These are phyloP conservation scores for Callipepla californica DNA, from an alignment of 2,113 vertebrate genomes.

Conservation along the genomic window DNA sequence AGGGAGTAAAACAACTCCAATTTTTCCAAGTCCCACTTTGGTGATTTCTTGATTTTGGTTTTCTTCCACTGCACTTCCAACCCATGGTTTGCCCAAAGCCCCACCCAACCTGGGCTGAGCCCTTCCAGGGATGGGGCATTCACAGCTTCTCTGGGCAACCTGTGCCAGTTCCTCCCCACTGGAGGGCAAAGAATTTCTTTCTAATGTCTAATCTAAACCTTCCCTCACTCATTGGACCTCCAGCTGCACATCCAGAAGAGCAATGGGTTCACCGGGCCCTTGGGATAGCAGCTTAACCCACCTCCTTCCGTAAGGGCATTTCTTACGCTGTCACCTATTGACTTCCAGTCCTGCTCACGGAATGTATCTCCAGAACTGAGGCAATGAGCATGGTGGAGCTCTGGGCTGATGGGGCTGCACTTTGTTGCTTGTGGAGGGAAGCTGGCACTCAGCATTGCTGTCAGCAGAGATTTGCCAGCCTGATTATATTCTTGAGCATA, in stretches of 20 bases:
- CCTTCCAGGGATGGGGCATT: not conserved
- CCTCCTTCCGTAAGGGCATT: not conserved
- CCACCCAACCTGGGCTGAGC: not conserved
- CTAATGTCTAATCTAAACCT: not conserved
- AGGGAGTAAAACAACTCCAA: not conserved
- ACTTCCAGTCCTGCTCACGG: not conserved
- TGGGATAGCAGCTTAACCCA: not conserved
- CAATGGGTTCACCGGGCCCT: rapidly evolving
- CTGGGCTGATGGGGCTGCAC: not conserved
- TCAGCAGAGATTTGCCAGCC: slow-evolving; percentile 37
- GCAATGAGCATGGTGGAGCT: rapidly evolving
- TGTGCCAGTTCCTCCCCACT: too few species aligned
- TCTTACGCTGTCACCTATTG: not conserved
- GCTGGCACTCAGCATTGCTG: not conserved
- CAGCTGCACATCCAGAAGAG: not conserved
- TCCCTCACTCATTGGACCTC: rapidly evolving
- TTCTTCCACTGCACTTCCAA: not conserved
- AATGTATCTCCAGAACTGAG: not conserved
- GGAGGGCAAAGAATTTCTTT: not conserved
- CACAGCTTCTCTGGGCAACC: not conserved
- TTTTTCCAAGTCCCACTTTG: rapidly evolving
- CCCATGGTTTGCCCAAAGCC: not conserved
- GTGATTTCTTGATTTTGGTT: not conserved
- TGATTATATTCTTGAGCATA: slow-evolving; percentile 56
- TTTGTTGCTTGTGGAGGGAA: slow-evolving; percentile 25